Conservation (phyloP, 1,140 invertebrate genomes). For the Camponotus floridanus region DNA sequence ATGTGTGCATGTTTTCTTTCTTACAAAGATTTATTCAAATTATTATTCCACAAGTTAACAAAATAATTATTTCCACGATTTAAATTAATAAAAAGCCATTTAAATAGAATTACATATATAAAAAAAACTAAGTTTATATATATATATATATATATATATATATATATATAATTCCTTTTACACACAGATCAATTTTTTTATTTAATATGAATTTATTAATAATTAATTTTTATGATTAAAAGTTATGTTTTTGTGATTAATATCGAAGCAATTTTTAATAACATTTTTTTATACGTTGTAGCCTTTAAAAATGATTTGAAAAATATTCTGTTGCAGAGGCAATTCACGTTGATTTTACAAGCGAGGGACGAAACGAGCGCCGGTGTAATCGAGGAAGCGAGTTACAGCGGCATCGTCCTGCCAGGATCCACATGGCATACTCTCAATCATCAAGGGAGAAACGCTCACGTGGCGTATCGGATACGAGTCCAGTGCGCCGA, state of each 20-base stretch:
- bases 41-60: background rate
- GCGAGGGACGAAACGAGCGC: slow-evolving; percentile 93
- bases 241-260: background rate
- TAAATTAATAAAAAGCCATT: background rate
- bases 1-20: background rate
- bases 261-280: background rate
- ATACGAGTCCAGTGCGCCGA: slow-evolving; percentile 96
- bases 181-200: background rate
- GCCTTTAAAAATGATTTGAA: slow-evolving; percentile 14
- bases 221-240: background rate
- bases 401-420: slow-evolving; percentile 95
- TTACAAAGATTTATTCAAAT: background rate
- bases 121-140: background rate
- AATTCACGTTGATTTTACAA: slow-evolving; percentile 96
- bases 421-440: slow-evolving; percentile 96
- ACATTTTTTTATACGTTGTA: background rate
- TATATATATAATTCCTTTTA: background rate
- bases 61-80: background rate
- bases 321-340: slow-evolving; percentile 90
- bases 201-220: background rate
- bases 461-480: slow-evolving; percentile 93
- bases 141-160: too few species aligned
- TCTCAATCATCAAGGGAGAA: slow-evolving; percentile 91
- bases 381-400: slow-evolving; percentile 94
- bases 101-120: background rate